These are phyloP conservation scores for Hydractinia echinata DNA, from an alignment of 30 jellyfish, hydroid and myxozoan genomes.

Conservation along the genomic window DNA sequence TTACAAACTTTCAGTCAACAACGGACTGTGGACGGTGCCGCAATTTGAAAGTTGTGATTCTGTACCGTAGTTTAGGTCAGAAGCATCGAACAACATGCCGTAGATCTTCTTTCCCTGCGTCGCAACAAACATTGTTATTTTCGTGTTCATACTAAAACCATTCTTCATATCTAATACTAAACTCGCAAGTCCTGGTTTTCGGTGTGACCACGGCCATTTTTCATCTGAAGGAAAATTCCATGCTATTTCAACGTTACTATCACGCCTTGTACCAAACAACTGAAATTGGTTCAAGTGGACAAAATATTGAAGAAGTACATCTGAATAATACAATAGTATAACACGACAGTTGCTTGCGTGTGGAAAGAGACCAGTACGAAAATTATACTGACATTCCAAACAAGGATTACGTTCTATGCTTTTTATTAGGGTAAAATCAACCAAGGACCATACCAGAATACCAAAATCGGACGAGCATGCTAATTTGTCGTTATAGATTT, in stretches of 20 bases:
- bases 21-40: neutral
- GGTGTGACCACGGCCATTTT: slow-evolving; percentile 56
- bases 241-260: slow-evolving; percentile 8
- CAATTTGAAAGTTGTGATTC: neutral
- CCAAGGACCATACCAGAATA: slow-evolving; percentile 26
- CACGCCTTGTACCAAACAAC: slow-evolving; percentile 16
- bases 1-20: too few relatives aligned
- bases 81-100: slow-evolving; percentile 36
- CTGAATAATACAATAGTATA: slow-evolving; percentile 32
- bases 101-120: slow-evolving; percentile 35
- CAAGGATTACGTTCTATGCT: slow-evolving; percentile 24
- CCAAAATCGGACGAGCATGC: slow-evolving; percentile 47
- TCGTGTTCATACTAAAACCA: slow-evolving; percentile 23
- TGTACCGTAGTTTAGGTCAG: slow-evolving; percentile 17
- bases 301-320: slow-evolving; percentile 13
- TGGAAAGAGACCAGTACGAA: neutral
- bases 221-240: slow-evolving; percentile 48
- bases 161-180: slow-evolving; percentile 22
- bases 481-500: slow-evolving; percentile 6
- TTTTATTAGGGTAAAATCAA: slow-evolving; percentile 21
- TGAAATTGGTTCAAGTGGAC: slow-evolving; percentile 40
- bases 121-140: slow-evolving; percentile 34
- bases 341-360: slow-evolving; percentile 30
- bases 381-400: slow-evolving; percentile 9
- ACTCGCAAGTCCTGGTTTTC: slow-evolving; percentile 46